Percentiles rank a stretch among this genome's conserved stretches.
Conservation (phyloP, 2,113 vertebrate genomes). For the rat (Rattus norvegicus) region GRCr8 NC_086021.1:65680001-65680500, state of each 20-base stretch:
- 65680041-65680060: too few relatives aligned
- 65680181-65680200: not conserved
- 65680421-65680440: not conserved
- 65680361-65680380: not conserved
- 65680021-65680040: not conserved
- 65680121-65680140: not conserved
- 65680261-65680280: not conserved
- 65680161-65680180: not conserved
- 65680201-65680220: not conserved
- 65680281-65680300: not conserved
- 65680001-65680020: slow-evolving; percentile 39
- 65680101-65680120: not conserved
- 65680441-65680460: not conserved
- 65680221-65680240: not conserved
- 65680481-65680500: not conserved
- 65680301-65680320: not conserved
- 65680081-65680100: not conserved
- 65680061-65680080: not conserved
- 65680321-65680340: not conserved
- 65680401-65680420: not conserved
- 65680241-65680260: not conserved
- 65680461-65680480: not conserved
- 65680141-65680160: not conserved
- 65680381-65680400: not conserved
- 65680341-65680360: not conserved